Evolutionary conservation across 2,888 invertebrate genomes (phyloP), one percentile per base, ranked within the genome.

Genomic region (Mythimna albipuncta): DNA sequence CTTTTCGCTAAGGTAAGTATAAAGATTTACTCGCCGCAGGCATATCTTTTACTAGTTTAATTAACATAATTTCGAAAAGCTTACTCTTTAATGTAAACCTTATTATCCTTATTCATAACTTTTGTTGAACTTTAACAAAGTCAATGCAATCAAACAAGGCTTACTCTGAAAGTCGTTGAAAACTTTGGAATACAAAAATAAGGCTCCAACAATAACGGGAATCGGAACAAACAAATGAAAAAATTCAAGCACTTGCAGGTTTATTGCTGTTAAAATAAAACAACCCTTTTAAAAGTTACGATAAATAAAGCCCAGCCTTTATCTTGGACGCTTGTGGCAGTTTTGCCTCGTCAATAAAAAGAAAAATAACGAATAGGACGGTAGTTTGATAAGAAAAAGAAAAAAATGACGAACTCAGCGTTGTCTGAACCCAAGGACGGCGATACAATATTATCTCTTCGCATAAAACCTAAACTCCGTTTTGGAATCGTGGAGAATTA

Each of bases 191-290:
- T 64, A 75, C 9, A 67, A 72, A 65, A 72, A 64, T 61, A 78
- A 64, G 44, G 47, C 50, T 73, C 52, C 79, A 96, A 97, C 89
- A 91, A 88, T 84, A 91, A 89, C 84, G 86, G 89, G 85, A 72
- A 65, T 70, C 69, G 64, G 52, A 82, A 69, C 63, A 75, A 79
- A 66, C 55, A 50, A 69, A 81, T 58, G 65, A 66, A 74, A 74
- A 81, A 85, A 82, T 32, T 74, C 44, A 64, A 82, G 79, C 55
- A 74, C 64, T 76, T 67, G 70, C 68, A 82, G 64, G 82, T 82
- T 82, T 84, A 84, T 82, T 67, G 73, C 69, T 73, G 84, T 67
- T 73, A 74, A 84, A 84, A 77, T 68, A 84, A 74, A 82, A 74
- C 73, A 82, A 72, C 72, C 84, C 81, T 68, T 81, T 75, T 72